phyloP scores from a whole-genome alignment of 2,888 invertebrate species.

The Craniophora ligustri region DNA sequence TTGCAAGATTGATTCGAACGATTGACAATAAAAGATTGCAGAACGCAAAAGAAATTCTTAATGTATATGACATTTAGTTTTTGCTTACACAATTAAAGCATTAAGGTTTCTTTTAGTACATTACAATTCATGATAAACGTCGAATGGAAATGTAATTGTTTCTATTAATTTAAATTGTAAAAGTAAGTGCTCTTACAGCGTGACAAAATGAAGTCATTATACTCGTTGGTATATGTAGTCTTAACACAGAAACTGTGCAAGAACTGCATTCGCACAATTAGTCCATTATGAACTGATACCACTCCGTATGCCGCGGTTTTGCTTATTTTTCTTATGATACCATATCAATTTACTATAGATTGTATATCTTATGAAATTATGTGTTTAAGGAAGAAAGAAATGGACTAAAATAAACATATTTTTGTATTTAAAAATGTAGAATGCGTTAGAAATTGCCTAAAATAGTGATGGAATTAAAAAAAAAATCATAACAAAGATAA shows the following conservation, averaged over 20 bases:
- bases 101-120: slow-evolving; percentile 12
- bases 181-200: slow-evolving; percentile 20
- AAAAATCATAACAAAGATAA: slow-evolving; percentile 13
- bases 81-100: slow-evolving; percentile 16
- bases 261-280: slow-evolving; percentile 72
- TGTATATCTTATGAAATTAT: too few relatives aligned
- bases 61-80: slow-evolving; percentile 18
- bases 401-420: too few relatives aligned
- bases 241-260: slow-evolving; percentile 48
- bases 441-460: too few relatives aligned
- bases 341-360: slow-evolving; percentile 62
- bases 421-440: too few relatives aligned
- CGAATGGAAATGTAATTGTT: slow-evolving; percentile 14
- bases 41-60: slow-evolving; percentile 27
- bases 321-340: slow-evolving; percentile 66
- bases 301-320: slow-evolving; percentile 61
- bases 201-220: slow-evolving; percentile 51
- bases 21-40: slow-evolving; percentile 23
- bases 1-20: slow-evolving; percentile 19
- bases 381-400: too few relatives aligned
- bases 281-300: slow-evolving; percentile 70
- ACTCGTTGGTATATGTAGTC: slow-evolving; percentile 10
- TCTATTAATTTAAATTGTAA: slow-evolving; percentile 33
- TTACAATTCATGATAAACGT: slow-evolving; percentile 18
- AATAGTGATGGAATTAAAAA: background rate